Evolutionary conservation across 2,113 vertebrate species (phyloP).

Genomic region (Melanostigma gelatinosum): DNA sequence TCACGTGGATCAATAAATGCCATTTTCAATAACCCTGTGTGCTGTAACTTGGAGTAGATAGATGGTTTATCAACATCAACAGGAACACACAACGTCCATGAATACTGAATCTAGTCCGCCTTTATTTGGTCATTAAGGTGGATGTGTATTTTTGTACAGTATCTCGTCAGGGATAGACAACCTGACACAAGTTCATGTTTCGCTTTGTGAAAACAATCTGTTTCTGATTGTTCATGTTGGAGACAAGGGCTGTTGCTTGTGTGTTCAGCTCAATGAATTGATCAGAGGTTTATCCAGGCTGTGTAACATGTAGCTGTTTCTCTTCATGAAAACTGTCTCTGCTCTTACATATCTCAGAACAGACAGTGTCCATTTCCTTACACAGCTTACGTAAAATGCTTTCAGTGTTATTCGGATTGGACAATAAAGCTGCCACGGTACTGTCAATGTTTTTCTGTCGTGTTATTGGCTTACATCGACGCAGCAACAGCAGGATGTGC

Average conservation of each 20-base stretch:
- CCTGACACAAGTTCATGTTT: too few relatives aligned
- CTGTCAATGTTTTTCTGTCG: background rate
- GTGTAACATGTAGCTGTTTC: background rate
- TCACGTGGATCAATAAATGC: constrained; percentile 40
- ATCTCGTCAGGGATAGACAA: background rate
- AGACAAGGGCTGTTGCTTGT: background rate
- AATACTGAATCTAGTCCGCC: background rate
- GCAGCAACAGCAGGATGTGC: too few relatives aligned
- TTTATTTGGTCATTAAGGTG: constrained; percentile 4
- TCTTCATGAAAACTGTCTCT: background rate
- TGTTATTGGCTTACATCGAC: background rate
- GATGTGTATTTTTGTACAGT: background rate
- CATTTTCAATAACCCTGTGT: constrained; percentile 45
- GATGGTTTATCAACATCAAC: constrained; percentile 2
- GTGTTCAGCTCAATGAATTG: background rate
- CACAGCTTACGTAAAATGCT: background rate
- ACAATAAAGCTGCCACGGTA: background rate
- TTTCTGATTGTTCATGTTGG: background rate
- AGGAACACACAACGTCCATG: background rate
- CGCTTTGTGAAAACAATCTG: constrained; percentile 5
- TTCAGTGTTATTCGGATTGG: background rate
- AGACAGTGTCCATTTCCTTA: background rate
- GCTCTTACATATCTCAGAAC: background rate
- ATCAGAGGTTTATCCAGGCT: background rate
- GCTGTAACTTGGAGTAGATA: constrained; percentile 1